Conservation (phyloP, 2,888 invertebrate genomes). For the Prosopocoilus inquinatus region DNA sequence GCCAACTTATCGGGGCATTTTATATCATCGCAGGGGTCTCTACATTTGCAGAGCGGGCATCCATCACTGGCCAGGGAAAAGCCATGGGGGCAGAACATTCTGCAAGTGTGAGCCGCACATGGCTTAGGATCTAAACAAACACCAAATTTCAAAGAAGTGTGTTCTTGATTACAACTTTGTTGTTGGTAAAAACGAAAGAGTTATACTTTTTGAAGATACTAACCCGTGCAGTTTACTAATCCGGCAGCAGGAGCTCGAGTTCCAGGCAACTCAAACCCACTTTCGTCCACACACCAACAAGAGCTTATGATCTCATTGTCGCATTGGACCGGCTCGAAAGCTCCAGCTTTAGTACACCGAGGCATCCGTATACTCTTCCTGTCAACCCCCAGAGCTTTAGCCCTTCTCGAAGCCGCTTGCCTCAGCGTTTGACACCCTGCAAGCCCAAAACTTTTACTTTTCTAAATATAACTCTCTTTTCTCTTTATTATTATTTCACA, state of each 20-base stretch:
- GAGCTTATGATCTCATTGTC: slow-evolving; percentile 67
- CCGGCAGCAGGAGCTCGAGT: slow-evolving; percentile 66
- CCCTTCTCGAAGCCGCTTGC: slow-evolving; percentile 60
- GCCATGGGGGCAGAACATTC: slow-evolving; percentile 84
- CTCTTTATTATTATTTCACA: too few species aligned
- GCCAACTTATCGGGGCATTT: slow-evolving; percentile 73
- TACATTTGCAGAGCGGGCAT: slow-evolving; percentile 77
- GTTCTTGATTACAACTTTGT: slow-evolving; percentile 8
- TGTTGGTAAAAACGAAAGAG: too few species aligned
- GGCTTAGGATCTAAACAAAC: slow-evolving; percentile 58
- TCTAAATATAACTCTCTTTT: too few species aligned
- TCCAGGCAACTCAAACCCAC: slow-evolving; percentile 76
- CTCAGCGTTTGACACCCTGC: slow-evolving; percentile 66
- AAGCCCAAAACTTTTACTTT: neutral
- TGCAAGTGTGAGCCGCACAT: slow-evolving; percentile 78
- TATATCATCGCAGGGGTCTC: slow-evolving; percentile 75
- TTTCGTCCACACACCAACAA: slow-evolving; percentile 83
- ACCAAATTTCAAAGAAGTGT: too few species aligned
- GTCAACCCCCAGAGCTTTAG: slow-evolving; percentile 58
- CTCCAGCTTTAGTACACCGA: slow-evolving; percentile 67
- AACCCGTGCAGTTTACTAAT: slow-evolving; percentile 68
- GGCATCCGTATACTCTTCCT: slow-evolving; percentile 60
- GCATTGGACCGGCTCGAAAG: slow-evolving; percentile 78
- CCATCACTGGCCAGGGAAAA: slow-evolving; percentile 70
- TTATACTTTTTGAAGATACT: slow-evolving; percentile 27